These are phyloP conservation scores for Telenomus remus DNA, from an alignment of 1,140 invertebrate species.

Conservation along the genomic window DNA sequence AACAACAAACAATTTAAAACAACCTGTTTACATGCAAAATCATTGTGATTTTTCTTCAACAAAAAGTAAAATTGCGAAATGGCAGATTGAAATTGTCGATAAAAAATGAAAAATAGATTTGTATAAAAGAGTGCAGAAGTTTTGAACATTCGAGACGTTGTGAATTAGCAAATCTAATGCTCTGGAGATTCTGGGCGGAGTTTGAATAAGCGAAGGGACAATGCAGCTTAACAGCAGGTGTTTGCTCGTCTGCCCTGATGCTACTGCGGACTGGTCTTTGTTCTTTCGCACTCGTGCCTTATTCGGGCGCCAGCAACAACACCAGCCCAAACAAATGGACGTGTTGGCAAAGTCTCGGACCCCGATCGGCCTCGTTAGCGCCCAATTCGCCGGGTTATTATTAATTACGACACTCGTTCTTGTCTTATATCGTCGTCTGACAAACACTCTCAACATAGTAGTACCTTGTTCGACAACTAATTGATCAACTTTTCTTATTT, in stretches of 20 bases:
- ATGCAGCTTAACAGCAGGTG: constrained; percentile 68
- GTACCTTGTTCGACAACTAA: not conserved
- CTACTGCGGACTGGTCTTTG: constrained; percentile 62
- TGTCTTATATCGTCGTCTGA: not conserved
- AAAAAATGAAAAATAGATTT: too few relatives aligned
- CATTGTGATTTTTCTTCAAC: too few relatives aligned
- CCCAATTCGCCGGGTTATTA: constrained; percentile 31
- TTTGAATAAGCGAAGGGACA: constrained; percentile 58
- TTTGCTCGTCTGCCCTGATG: constrained; percentile 56
- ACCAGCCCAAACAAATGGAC: constrained; percentile 63
- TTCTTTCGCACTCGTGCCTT: constrained; percentile 66
- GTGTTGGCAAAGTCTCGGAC: constrained; percentile 9
- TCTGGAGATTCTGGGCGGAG: constrained; percentile 32
- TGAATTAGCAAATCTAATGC: constrained; percentile 29
- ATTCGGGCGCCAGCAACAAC: constrained; percentile 57
- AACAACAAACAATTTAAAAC: constrained; percentile 10
- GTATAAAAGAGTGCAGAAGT: not conserved
- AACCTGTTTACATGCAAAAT: too few relatives aligned
- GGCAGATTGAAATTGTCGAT: too few relatives aligned
- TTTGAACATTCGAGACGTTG: constrained; percentile 6
- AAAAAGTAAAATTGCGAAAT: too few relatives aligned
- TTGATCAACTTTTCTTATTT: too few relatives aligned
- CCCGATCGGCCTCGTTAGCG: constrained; percentile 43
- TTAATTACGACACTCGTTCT: constrained; percentile 41
- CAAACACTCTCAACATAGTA: not conserved